Evolutionary conservation across 53 echinoderm and acorn worm species (phyloP).

Genomic region (Crossaster papposus): DNA sequence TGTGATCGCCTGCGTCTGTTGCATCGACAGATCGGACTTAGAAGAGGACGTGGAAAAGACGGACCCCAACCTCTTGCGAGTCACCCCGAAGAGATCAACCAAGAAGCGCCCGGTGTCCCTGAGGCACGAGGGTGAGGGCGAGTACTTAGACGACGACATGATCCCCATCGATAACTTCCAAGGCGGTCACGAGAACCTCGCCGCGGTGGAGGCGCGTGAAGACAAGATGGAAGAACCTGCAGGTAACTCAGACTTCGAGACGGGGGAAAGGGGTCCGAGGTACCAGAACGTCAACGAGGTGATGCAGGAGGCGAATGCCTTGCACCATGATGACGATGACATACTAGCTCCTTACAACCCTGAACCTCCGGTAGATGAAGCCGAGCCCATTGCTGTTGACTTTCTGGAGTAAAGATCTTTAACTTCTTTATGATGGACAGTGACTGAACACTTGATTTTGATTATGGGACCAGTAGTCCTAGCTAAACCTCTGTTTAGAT

Average conservation of each 20-base stretch:
- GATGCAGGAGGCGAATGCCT: neutral
- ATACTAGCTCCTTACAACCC: neutral
- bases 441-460: no score
- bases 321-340: neutral
- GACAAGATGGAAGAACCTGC: neutral
- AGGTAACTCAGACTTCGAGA: slow-evolving; percentile 44
- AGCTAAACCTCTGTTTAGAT: no score
- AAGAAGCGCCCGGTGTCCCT: slow-evolving; percentile 38
- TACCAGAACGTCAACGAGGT: slow-evolving; percentile 53
- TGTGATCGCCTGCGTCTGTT: slow-evolving; percentile 32
- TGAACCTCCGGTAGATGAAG: neutral
- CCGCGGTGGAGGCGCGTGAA: neutral
- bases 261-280: slow-evolving; percentile 25
- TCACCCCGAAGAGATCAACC: neutral
- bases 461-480: no score
- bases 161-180: slow-evolving; percentile 35
- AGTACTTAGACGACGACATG: neutral
- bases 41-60: neutral
- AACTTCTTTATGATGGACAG: neutral
- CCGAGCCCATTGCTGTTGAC: neutral
- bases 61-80: neutral
- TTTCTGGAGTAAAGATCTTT: neutral
- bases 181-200: slow-evolving; percentile 15
- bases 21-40: slow-evolving; percentile 10
- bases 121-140: slow-evolving; percentile 6